Conservation (phyloP, 2,888 invertebrate species). For the Vesta saturnalis region DNA sequence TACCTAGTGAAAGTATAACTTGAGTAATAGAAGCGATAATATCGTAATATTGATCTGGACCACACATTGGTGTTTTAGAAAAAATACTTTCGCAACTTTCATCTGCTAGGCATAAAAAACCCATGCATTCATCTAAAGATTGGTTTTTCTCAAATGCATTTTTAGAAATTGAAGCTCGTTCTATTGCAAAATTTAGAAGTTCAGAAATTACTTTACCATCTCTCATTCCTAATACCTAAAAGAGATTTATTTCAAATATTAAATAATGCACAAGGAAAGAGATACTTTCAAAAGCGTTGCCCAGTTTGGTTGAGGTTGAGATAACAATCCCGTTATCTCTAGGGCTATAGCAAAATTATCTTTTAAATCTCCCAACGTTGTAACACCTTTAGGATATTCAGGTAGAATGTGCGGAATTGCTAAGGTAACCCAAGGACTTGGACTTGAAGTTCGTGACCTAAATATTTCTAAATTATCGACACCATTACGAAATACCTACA, state of each 20-base stretch:
- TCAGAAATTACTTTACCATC: constrained; percentile 71
- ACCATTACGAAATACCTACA: constrained; percentile 67
- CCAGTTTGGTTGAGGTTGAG: constrained; percentile 85
- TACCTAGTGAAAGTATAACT: constrained; percentile 71
- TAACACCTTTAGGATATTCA: constrained; percentile 59
- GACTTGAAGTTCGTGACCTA: constrained; percentile 65
- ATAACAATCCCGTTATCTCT: constrained; percentile 76
- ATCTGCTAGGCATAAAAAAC: constrained; percentile 77
- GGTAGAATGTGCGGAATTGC: constrained; percentile 72
- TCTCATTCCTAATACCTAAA: constrained; percentile 76
- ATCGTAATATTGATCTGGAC: constrained; percentile 62
- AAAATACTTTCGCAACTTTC: constrained; percentile 61
- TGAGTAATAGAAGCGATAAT: constrained; percentile 72
- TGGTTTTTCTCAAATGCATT: neutral
- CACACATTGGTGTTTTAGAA: constrained; percentile 42
- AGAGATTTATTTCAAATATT: constrained; percentile 23
- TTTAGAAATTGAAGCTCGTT: constrained; percentile 61
- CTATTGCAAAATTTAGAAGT: constrained; percentile 66
- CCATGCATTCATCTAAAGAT: constrained; percentile 63
- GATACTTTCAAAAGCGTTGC: constrained; percentile 75
- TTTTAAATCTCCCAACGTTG: constrained; percentile 64
- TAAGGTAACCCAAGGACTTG: constrained; percentile 77
- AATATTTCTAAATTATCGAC: constrained; percentile 67
- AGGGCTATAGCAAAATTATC: constrained; percentile 72
- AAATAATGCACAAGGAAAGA: neutral